A percentile compares a stretch with the other conserved stretches of the same genome.
phyloP scores from a whole-genome alignment of 2,888 invertebrate species.

The Catocala sponsa region DNA sequence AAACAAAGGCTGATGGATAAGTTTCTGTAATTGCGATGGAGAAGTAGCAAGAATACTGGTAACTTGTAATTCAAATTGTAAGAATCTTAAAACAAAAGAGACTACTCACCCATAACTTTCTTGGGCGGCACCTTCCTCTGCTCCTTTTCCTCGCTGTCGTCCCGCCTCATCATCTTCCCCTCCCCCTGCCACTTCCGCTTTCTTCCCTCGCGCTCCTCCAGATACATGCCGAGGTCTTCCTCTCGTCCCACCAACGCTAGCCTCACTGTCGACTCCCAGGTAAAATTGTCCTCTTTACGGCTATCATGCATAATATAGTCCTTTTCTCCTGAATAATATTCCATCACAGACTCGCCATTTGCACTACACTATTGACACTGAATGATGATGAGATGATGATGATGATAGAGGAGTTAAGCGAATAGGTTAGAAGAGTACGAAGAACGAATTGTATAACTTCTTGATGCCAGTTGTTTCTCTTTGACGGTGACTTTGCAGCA shows the following conservation, averaged over 20 bases:
- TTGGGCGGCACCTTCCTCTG: constrained; percentile 81
- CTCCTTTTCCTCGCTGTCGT: constrained; percentile 76
- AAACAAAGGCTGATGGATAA: too few species aligned
- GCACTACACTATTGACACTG: constrained; percentile 65
- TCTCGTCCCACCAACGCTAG: constrained; percentile 70
- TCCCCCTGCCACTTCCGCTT: constrained; percentile 82
- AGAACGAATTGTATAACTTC: constrained; percentile 95
- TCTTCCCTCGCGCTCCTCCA: constrained; percentile 78
- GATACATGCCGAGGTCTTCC: constrained; percentile 78
- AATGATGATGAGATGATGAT: constrained; percentile 63
- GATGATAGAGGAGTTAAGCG: constrained; percentile 36
- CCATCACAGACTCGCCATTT: constrained; percentile 76
- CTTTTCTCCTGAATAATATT: constrained; percentile 65
- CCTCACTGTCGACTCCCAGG: constrained; percentile 79
- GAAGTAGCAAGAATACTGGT: too few species aligned
- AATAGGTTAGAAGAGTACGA: constrained; percentile 93
- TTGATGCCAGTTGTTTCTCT: constrained; percentile 95
- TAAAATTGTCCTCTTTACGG: constrained; percentile 70
- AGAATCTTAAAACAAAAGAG: constrained; percentile 3
- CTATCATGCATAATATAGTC: constrained; percentile 77
- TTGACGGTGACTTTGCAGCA: constrained; percentile 94
- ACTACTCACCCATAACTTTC: constrained; percentile 80
- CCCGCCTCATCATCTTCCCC: constrained; percentile 73
- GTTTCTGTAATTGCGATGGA: too few species aligned
- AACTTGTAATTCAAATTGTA: background rate